A percentile compares a stretch with the other conserved stretches of the same genome.
Conservation (phyloP, 2,113 vertebrate species). For the Calcarius ornatus region DNA sequence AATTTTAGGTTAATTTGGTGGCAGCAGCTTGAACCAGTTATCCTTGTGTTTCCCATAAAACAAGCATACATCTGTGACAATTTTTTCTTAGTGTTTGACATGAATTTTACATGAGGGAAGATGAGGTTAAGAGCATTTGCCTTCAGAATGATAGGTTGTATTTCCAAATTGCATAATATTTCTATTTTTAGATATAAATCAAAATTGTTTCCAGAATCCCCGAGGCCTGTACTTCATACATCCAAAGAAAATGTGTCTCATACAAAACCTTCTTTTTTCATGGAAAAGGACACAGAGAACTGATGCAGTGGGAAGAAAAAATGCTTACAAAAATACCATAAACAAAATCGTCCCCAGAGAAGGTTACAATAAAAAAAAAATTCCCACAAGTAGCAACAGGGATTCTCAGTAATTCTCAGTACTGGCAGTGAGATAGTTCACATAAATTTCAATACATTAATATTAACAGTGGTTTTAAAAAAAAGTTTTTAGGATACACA, state of each 20-base stretch:
- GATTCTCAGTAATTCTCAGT: not conserved
- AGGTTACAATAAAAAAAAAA: not conserved
- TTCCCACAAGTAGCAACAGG: not conserved
- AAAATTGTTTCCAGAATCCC: conserved; percentile 25
- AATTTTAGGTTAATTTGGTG: not conserved
- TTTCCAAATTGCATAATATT: conserved; percentile 8
- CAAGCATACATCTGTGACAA: not conserved
- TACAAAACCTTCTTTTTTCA: not conserved
- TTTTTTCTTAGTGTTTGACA: not conserved
- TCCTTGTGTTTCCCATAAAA: not conserved
- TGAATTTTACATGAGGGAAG: not conserved
- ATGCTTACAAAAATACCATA: not conserved
- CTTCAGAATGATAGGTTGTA: conserved; percentile 7
- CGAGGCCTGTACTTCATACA: not conserved
- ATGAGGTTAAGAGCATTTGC: conserved; percentile 23
- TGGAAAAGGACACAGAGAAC: not conserved
- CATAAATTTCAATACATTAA: not conserved
- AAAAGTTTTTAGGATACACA: not conserved
- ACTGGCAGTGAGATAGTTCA: not conserved
- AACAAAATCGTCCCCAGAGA: not conserved
- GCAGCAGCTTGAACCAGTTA: not conserved
- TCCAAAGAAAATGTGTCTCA: not conserved
- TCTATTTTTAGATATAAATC: conserved; percentile 16
- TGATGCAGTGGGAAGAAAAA: not conserved
- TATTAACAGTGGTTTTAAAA: not conserved